Percentiles rank a stretch among this genome's conserved stretches.
Evolutionary conservation across 2,797 vertebrate species (phyloP).

Genomic region (Betta splendens): DNA sequence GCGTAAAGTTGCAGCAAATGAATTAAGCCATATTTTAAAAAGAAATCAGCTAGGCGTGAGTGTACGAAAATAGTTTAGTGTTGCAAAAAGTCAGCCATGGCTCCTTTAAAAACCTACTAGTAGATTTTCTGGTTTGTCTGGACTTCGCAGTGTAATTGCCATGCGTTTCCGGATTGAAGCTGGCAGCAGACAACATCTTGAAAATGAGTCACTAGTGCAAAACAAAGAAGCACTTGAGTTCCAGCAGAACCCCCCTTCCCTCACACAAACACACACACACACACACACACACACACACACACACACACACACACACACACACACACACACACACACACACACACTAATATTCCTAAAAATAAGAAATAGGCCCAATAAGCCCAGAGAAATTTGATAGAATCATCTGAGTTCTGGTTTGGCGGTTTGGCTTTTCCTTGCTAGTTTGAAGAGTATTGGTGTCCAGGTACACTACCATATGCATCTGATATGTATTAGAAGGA

Average conservation of each 20-base stretch:
- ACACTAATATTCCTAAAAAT: conserved; percentile 27
- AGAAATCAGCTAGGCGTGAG: too few species aligned
- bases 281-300: conserved; percentile 8
- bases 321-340: conserved; percentile 10
- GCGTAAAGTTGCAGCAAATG: conserved; percentile 12
- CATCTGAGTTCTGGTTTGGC: conserved; percentile 12
- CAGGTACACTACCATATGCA: background rate
- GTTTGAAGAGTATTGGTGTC: background rate
- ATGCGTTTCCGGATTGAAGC: conserved; percentile 99
- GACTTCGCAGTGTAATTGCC: conserved; percentile 98
- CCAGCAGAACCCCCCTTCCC: conserved; percentile 47
- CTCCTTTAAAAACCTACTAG: conserved; percentile 77
- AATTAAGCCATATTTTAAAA: background rate
- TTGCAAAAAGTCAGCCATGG: conserved; percentile 58
- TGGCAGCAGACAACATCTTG: conserved; percentile 99
- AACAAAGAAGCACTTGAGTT: conserved; percentile 92
- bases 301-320: conserved; percentile 11
- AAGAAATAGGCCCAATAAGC: conserved; percentile 24
- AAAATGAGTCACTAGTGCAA: conserved; percentile 97
- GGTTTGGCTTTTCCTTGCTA: conserved; percentile 26
- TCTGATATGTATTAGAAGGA: background rate
- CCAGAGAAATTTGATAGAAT: conserved; percentile 26
- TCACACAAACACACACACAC: conserved; percentile 10
- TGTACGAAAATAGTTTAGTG: conserved; percentile 10
- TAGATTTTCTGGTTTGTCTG: conserved; percentile 96